Evolutionary conservation across 2,113 vertebrate species (phyloP), one percentile per base, ranked within the genome.

Genomic region (Mormoops blainvillei): DNA sequence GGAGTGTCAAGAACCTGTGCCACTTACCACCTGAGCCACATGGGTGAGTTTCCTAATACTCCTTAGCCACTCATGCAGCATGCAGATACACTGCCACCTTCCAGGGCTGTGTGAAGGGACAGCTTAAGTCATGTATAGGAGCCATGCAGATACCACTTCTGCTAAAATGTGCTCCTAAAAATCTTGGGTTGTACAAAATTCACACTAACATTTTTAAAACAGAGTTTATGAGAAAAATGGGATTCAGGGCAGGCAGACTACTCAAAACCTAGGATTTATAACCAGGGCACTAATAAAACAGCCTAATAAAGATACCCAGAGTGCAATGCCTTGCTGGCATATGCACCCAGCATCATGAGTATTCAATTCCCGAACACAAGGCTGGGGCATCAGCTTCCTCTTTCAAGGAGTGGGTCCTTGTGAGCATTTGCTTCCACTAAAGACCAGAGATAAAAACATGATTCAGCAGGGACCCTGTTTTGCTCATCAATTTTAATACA

Each of bases 211-310:
- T 89, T 88, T 78, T 78, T 73, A 52, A 63, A 77, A n/a, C 7
- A 41, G 7, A 54, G 1, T 94, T 71, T 87, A 58, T 36, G 22
- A 90, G n/a, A 74, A 95, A 95, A 93, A 54, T 19, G 84, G 31
- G 48, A 80, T 36, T 56, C 22, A 15, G 20, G 19, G 28, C 26
- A 84, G 65, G 94, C 33, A 56, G 26, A 36, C 36, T n/a, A 81
- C 33, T 50, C 71, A 71, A 63, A 94, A 81, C 26, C 50, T 89
- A 65, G 28, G 76, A 65, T 36, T 45, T 12, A 4, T 74, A 92
- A 89, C 19, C 28, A 50, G 43, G 68, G 5, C 56, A 63, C 50
- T 76, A 89, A 71, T 81, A 82, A 76, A 91, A 95, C 7, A 36
- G 4, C 50, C 87, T 91, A 48, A 63, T 87, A 68, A 52, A 76